Evolutionary conservation across 2,888 invertebrate genomes (phyloP), one percentile per base, ranked within the genome.

Genomic region (Tachina lurida): DNA sequence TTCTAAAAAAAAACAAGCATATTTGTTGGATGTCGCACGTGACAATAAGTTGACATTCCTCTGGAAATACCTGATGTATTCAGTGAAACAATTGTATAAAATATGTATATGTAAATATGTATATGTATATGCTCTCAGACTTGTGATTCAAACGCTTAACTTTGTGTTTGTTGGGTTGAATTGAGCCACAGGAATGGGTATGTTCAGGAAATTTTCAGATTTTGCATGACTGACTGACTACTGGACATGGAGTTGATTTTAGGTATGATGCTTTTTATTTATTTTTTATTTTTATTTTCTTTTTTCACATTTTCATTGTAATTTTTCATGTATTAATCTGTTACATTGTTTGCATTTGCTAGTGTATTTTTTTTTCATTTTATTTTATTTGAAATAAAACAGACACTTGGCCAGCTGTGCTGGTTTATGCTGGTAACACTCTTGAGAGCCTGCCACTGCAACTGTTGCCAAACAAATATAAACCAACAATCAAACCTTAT

Each of bases 361-460:
- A 62, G 49, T 31, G 31, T 83, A 43, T 56, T 22, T 75, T 62
- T 75, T 62, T 77, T 54, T 47, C 74, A 75, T 84, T 86, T 79
- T 68, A 75, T 78, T 81, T 75, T 79, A 68, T 77, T 77, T 84
- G 87, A 84, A 75, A 84, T 86, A 77, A 87, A 87, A 84, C 87
- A 87, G 84, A 87, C 84, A 87, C 87, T 87, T 87, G 88, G 86
- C 87, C 88, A 88, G 87, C 87, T 87, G 31, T 31, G 88, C 82
- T 63, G 82, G 67, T 82, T 70, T 81, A 74, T 82, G 81, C 85
- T 85, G 85, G 80, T 73, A 82, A 82, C 81, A 78, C 77, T 82
- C 70, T 74, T 65, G 68, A 63, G 62, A 63, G 63, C 49, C 43
- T 31, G 31, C 31, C 31, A 63, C 54, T 74, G 77, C 84, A 78